These are phyloP conservation scores for Notospermus geniculatus DNA, from an alignment of 1,140 invertebrate genomes.

Conservation along the genomic window DNA sequence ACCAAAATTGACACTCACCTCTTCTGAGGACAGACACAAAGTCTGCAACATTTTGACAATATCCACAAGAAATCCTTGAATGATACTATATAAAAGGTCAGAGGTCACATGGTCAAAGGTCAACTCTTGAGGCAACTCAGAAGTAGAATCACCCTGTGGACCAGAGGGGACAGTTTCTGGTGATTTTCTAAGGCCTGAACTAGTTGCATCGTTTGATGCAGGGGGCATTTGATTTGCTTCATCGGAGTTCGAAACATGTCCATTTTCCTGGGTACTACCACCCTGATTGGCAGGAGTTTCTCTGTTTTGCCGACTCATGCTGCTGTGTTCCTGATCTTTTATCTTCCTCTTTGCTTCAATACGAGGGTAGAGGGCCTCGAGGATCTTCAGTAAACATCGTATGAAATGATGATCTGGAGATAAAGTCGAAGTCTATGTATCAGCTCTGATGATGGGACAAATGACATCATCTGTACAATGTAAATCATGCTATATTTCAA, in stretches of 20 bases:
- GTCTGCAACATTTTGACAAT: conserved; percentile 2
- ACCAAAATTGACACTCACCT: too few relatives aligned
- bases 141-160: neutral
- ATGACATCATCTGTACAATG: neutral
- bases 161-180: neutral
- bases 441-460: conserved; percentile 2
- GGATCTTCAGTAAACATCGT: conserved; percentile 30
- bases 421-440: too few relatives aligned
- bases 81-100: neutral
- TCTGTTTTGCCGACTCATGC: neutral
- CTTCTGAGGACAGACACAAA: neutral
- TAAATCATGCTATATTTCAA: neutral
- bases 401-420: conserved; percentile 28
- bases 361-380: conserved; percentile 27
- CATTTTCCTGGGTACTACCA: neutral
- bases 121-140: neutral
- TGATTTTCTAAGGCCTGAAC: neutral
- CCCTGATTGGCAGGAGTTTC: neutral
- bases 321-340: neutral
- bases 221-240: neutral
- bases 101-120: conserved; percentile 1
- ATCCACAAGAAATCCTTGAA: conserved; percentile 4
- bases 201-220: neutral
- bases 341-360: conserved; percentile 13
- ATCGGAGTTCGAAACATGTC: neutral